These are phyloP conservation scores for Sarcophilus harrisii DNA, from an alignment of 2,797 vertebrate species.

Conservation along the genomic window DNA sequence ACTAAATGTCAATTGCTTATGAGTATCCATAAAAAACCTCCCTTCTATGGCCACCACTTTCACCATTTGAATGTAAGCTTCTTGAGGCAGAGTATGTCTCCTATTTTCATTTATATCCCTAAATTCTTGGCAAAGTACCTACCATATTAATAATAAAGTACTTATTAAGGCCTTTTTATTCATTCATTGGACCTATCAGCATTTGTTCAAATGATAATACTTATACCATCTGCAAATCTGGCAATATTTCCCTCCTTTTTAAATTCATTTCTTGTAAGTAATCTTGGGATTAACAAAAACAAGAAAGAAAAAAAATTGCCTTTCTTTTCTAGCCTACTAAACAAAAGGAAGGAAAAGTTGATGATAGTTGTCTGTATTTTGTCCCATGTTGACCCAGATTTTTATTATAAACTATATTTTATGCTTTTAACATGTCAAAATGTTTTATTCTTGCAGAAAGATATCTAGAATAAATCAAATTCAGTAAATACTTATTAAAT, in stretches of 20 bases:
- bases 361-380: background rate
- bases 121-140: background rate
- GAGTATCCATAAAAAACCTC: background rate
- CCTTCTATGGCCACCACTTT: background rate
- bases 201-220: background rate
- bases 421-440: background rate
- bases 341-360: background rate
- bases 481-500: background rate
- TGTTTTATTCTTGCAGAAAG: background rate
- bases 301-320: background rate
- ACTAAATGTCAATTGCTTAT: too few species aligned
- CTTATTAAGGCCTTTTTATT: background rate
- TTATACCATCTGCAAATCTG: background rate
- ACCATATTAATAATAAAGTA: background rate
- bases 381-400: background rate
- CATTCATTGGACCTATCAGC: background rate
- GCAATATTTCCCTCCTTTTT: background rate
- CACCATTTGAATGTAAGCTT: background rate
- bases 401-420: background rate
- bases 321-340: background rate
- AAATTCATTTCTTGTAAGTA: background rate
- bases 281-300: background rate
- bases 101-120: background rate
- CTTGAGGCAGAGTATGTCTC: background rate
- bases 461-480: background rate